Percentiles rank a stretch among this genome's conserved stretches.
Evolutionary conservation across 2,113 vertebrate species (phyloP).

Genomic region (Cyanoramphus novaezelandiae): DNA sequence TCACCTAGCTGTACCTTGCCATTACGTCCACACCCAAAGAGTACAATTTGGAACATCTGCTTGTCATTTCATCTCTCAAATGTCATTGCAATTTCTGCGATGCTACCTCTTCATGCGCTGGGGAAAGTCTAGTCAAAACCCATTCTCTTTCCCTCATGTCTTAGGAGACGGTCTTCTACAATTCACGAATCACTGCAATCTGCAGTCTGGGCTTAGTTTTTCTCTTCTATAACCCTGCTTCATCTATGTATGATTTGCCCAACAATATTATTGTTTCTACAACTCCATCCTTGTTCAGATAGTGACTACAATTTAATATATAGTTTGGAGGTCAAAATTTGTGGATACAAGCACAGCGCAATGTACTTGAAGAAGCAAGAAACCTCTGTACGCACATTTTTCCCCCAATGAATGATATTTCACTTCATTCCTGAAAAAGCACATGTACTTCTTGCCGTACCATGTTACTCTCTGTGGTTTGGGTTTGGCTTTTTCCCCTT

Average conservation of each 20-base stretch:
- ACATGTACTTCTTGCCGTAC: not conserved
- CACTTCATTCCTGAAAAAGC: not conserved
- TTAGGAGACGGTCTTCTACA: not conserved
- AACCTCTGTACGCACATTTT: not conserved
- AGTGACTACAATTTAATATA: not conserved
- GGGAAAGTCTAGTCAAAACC: not conserved
- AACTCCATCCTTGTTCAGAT: not conserved
- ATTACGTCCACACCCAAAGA: not conserved
- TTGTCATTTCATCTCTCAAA: not conserved
- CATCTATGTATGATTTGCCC: not conserved
- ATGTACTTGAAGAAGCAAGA: not conserved
- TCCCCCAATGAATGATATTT: fast-evolving
- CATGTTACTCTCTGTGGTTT: not conserved
- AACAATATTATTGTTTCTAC: not conserved
- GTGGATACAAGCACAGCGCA: not conserved
- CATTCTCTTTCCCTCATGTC: not conserved
- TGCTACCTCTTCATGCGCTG: not conserved
- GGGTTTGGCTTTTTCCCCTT: not conserved
- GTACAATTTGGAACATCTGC: not conserved
- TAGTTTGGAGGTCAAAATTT: not conserved
- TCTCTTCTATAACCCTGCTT: not conserved
- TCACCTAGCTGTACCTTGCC: not conserved
- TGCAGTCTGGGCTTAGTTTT: not conserved
- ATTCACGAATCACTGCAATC: not conserved
- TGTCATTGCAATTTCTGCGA: not conserved